These are phyloP conservation scores for Cephus spinipes DNA, from an alignment of 2,888 invertebrate genomes.

Conservation along the genomic window DNA sequence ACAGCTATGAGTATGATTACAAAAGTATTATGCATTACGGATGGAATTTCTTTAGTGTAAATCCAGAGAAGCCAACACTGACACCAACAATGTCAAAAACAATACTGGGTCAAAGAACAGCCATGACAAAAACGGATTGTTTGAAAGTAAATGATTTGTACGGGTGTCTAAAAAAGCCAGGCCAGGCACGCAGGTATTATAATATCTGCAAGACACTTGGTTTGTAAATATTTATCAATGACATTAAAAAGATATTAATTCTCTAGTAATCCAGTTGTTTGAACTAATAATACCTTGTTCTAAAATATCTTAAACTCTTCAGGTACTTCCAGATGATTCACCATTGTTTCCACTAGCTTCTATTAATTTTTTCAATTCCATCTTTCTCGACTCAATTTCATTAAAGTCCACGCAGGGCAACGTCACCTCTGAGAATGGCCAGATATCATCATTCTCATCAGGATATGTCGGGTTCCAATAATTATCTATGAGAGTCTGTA, in stretches of 20 bases:
- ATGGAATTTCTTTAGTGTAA: constrained; percentile 73
- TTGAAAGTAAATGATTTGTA: constrained; percentile 77
- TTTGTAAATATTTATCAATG: constrained; percentile 48
- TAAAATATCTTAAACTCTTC: neutral
- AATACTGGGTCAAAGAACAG: constrained; percentile 74
- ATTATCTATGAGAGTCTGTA: constrained; percentile 26
- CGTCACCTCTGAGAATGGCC: constrained; percentile 32
- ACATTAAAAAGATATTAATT: neutral
- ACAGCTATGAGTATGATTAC: constrained; percentile 80
- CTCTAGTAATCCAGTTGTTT: neutral
- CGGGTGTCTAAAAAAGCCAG: constrained; percentile 70
- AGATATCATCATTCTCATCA: constrained; percentile 28
- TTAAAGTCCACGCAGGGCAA: constrained; percentile 19
- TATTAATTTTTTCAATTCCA: constrained; percentile 10
- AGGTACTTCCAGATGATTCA: neutral
- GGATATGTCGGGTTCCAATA: constrained; percentile 24
- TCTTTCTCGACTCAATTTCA: constrained; percentile 9
- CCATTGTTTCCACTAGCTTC: neutral
- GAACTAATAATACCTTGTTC: neutral
- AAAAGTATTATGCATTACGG: constrained; percentile 86
- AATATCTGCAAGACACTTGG: constrained; percentile 71
- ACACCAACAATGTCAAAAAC: constrained; percentile 71
- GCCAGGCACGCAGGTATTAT: constrained; percentile 69
- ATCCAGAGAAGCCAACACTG: constrained; percentile 73
- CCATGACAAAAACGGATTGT: constrained; percentile 76